Conservation (phyloP, 2,113 vertebrate species). For the Sula dactylatra region DNA sequence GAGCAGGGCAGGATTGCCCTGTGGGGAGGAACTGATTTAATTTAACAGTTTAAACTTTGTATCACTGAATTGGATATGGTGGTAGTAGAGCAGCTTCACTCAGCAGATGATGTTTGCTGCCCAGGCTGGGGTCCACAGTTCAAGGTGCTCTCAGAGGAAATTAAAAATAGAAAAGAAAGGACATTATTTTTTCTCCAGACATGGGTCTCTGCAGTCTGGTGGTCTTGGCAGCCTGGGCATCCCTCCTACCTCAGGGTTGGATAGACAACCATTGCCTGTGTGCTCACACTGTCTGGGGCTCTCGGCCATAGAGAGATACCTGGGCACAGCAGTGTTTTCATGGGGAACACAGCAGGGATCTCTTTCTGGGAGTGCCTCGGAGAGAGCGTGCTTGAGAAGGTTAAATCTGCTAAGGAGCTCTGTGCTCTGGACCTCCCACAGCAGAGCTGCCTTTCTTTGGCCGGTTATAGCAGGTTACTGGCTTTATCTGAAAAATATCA, state of each 20-base stretch:
- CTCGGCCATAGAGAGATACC: background rate
- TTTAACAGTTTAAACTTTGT: background rate
- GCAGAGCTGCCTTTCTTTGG: background rate
- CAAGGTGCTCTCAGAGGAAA: background rate
- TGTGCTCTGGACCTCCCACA: background rate
- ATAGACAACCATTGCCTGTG: background rate
- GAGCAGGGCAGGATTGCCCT: background rate
- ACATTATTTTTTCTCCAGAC: background rate
- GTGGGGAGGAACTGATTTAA: background rate
- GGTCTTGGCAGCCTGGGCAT: background rate
- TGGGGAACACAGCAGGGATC: background rate
- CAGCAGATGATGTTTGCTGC: background rate
- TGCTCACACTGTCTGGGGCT: background rate
- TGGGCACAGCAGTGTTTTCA: background rate
- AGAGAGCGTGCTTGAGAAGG: background rate
- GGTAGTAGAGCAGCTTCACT: background rate
- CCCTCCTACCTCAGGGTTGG: background rate
- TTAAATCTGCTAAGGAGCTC: background rate
- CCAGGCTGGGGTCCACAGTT: background rate
- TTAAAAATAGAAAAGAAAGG: background rate
- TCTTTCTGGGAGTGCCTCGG: background rate
- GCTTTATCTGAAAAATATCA: background rate
- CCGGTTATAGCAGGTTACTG: background rate
- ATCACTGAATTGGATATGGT: background rate
- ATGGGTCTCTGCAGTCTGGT: background rate